Evolutionary conservation across 2,888 invertebrate species (phyloP).

Genomic region (Automeris io): DNA sequence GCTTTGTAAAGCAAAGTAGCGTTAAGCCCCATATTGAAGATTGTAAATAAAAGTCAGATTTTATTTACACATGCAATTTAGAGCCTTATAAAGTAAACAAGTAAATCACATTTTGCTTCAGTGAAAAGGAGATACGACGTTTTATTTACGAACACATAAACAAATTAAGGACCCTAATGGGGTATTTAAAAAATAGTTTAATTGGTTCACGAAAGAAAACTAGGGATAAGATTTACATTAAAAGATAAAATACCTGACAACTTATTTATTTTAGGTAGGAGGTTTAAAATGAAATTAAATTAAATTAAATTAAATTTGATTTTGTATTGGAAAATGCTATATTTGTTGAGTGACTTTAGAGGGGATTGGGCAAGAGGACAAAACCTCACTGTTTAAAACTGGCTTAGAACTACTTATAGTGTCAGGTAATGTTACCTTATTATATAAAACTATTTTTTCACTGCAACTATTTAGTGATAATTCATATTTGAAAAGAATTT

Average conservation of each 20-base stretch:
- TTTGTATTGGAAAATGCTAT: too few species aligned
- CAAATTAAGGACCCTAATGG: constrained; percentile 42
- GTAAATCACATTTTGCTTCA: background rate
- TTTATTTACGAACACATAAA: constrained; percentile 18
- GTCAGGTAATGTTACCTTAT: too few species aligned
- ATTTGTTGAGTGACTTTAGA: too few species aligned
- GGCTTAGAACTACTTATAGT: too few species aligned
- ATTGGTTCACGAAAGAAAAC: constrained; percentile 24
- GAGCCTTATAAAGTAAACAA: background rate
- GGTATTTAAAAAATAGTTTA: constrained; percentile 42
- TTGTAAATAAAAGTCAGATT: background rate
- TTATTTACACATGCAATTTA: background rate
- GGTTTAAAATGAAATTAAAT: background rate
- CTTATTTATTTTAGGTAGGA: background rate
- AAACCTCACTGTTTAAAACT: too few species aligned
- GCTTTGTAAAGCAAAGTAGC: too few species aligned
- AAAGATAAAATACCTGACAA: constrained; percentile 30
- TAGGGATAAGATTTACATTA: constrained; percentile 41
- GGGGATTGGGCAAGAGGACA: too few species aligned
- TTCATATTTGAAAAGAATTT: too few species aligned
- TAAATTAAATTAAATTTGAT: background rate
- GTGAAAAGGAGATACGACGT: constrained; percentile 10
- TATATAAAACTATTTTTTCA: too few species aligned
- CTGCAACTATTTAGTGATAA: too few species aligned
- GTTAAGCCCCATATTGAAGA: too few species aligned